Conservation (phyloP, 2,113 vertebrate genomes). For the Eonycteris spelaea region DNA sequence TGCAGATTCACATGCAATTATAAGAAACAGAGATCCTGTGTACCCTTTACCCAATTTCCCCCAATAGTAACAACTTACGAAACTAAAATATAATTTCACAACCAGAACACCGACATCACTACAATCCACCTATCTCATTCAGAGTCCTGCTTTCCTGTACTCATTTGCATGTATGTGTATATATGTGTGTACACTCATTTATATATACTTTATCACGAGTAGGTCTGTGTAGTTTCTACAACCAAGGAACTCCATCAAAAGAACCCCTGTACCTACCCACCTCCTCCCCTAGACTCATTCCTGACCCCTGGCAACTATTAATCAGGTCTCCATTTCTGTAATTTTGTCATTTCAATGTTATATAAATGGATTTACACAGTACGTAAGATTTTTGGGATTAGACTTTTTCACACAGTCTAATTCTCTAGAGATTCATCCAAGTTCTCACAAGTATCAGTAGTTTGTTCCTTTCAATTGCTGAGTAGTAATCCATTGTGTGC, state of each 20-base stretch:
- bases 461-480: neutral
- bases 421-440: neutral
- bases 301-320: neutral
- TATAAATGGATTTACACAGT: neutral
- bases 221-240: neutral
- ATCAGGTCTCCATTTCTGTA: neutral
- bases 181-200: neutral
- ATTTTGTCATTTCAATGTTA: neutral
- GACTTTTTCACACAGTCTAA: neutral
- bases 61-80: neutral
- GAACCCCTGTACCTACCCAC: neutral
- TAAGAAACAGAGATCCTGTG: neutral
- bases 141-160: neutral
- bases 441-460: neutral
- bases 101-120: neutral
- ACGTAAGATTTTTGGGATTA: neutral
- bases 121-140: neutral
- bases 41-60: neutral
- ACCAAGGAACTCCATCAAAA: neutral
- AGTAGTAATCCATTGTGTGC: neutral
- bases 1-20: neutral
- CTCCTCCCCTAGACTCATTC: neutral
- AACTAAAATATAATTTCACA: neutral
- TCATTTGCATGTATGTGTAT: neutral
- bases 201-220: neutral